Evolutionary conservation across 2,113 vertebrate genomes (phyloP).

Genomic region (Microtus pennsylvanicus): DNA sequence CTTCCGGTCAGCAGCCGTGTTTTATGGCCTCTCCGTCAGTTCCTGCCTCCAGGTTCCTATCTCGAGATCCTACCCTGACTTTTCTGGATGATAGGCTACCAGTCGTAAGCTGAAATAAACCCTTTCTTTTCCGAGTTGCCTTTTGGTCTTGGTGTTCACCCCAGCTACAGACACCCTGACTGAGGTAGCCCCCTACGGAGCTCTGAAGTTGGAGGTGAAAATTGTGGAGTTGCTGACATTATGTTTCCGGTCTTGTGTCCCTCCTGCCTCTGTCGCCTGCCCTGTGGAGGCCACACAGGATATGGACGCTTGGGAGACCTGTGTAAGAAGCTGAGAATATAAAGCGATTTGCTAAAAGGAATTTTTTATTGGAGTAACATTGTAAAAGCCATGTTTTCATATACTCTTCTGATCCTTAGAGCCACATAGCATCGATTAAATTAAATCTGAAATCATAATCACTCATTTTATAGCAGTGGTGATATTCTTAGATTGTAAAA

Average conservation of each 20-base stretch:
- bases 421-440: background rate
- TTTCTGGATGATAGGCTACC: background rate
- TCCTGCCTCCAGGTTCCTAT: background rate
- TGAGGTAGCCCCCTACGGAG: background rate
- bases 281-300: rapidly evolving
- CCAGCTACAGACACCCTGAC: background rate
- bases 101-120: too few species aligned
- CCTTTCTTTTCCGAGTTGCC: background rate
- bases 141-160: background rate
- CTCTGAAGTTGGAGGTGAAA: too few species aligned
- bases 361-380: background rate
- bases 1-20: background rate
- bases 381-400: constrained; percentile 16
- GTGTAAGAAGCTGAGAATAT: background rate
- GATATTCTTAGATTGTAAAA: too few species aligned
- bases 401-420: background rate
- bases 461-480: too few species aligned
- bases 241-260: background rate
- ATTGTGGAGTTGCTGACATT: too few species aligned
- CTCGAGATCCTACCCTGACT: background rate
- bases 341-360: background rate
- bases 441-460: constrained; percentile 70
- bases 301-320: background rate
- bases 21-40: background rate
- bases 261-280: background rate